Conservation (phyloP, 2,113 vertebrate genomes). For the Thymallus thymallus region DNA sequence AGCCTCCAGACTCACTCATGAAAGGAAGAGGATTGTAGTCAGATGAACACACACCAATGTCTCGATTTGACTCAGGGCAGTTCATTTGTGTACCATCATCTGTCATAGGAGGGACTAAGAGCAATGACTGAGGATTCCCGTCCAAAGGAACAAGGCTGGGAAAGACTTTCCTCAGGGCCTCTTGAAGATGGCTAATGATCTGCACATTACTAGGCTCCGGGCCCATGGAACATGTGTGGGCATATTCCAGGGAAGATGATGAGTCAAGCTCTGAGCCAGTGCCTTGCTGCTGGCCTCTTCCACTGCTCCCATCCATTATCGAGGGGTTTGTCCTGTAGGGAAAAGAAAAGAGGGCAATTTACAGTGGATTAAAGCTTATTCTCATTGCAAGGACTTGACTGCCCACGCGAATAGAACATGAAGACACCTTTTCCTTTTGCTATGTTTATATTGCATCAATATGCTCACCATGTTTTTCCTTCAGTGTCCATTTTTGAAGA, state of each 20-base stretch:
- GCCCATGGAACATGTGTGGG: constrained; percentile 25
- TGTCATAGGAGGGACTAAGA: background rate
- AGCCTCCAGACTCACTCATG: background rate
- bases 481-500: constrained; percentile 13
- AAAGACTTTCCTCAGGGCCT: constrained; percentile 25
- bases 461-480: constrained; percentile 47
- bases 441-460: background rate
- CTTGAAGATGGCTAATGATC: constrained; percentile 1
- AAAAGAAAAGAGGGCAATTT: background rate
- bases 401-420: background rate
- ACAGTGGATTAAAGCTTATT: constrained; percentile 11
- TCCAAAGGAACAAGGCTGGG: constrained; percentile 2
- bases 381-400: background rate
- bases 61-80: background rate
- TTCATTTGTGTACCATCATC: background rate
- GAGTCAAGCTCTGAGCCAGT: constrained; percentile 41
- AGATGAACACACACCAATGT: background rate
- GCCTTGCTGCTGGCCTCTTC: constrained; percentile 29
- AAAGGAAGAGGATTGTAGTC: background rate
- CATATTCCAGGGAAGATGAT: constrained; percentile 38
- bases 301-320: constrained; percentile 11
- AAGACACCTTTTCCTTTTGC: background rate
- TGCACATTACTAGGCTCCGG: background rate
- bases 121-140: constrained; percentile 3
- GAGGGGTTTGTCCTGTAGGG: constrained; percentile 41